These are phyloP conservation scores for Metellina segmentata DNA, from an alignment of 2,888 invertebrate genomes.

Conservation along the genomic window DNA sequence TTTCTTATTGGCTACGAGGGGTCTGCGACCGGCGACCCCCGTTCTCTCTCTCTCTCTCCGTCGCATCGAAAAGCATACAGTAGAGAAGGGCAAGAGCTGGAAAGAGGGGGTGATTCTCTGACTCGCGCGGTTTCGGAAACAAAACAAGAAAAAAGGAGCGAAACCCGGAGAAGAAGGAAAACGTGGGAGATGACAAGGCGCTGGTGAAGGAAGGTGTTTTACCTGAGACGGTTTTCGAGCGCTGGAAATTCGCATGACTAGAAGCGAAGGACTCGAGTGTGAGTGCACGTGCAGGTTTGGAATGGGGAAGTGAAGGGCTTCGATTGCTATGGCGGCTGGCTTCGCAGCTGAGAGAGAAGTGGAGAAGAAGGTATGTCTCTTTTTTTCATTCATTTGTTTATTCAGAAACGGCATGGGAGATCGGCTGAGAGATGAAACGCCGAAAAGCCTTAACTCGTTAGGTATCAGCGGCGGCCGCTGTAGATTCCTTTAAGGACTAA, in stretches of 20 bases:
- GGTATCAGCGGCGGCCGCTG: too few relatives aligned
- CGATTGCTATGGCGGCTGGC: constrained; percentile 63
- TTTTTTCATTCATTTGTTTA: background rate
- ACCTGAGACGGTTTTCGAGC: constrained; percentile 12
- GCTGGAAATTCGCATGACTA: constrained; percentile 32
- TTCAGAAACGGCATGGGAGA: background rate
- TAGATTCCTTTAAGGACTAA: too few relatives aligned
- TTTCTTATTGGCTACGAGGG: constrained; percentile 69
- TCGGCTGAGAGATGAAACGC: background rate
- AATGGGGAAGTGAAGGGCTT: constrained; percentile 68
- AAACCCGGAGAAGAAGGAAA: constrained; percentile 28
- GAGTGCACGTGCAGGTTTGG: constrained; percentile 49
- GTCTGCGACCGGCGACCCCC: constrained; percentile 48
- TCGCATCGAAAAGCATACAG: constrained; percentile 41
- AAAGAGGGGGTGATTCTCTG: constrained; percentile 68
- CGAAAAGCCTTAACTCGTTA: too few relatives aligned
- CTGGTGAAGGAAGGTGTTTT: background rate
- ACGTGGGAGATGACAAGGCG: constrained; percentile 5
- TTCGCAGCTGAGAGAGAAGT: constrained; percentile 48
- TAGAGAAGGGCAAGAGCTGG: constrained; percentile 66
- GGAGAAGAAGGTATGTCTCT: constrained; percentile 71
- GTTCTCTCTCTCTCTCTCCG: constrained; percentile 46
- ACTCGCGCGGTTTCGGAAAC: constrained; percentile 26
- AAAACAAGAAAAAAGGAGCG: constrained; percentile 30
- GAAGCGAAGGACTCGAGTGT: constrained; percentile 21